These are phyloP conservation scores for Xanthorhoe spadicearia DNA, from an alignment of 2,888 invertebrate species.

Conservation along the genomic window DNA sequence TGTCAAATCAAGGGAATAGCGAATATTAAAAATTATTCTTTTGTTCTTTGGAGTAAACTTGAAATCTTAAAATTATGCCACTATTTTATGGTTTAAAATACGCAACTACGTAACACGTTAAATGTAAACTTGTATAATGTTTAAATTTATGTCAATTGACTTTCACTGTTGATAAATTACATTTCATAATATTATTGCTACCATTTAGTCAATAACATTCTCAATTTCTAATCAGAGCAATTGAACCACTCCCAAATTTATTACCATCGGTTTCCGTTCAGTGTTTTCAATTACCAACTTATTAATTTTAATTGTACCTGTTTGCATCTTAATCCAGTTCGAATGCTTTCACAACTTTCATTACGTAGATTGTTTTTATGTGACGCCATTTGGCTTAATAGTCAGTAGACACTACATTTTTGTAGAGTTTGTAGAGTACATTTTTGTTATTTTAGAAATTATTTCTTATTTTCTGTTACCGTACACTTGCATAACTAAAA, in stretches of 20 bases:
- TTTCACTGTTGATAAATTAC: slow-evolving; percentile 34
- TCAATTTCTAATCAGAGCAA: slow-evolving; percentile 37
- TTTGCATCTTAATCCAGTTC: slow-evolving; percentile 49
- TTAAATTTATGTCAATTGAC: slow-evolving; percentile 25
- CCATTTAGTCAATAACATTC: slow-evolving; percentile 19
- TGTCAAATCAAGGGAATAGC: no score
- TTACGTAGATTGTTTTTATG: slow-evolving; percentile 13
- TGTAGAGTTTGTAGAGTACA: no score
- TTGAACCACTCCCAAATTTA: slow-evolving; percentile 44
- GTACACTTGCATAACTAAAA: no score
- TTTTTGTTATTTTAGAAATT: no score
- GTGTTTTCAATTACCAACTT: slow-evolving; percentile 45
- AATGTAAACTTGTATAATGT: background rate
- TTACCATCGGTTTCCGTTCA: slow-evolving; percentile 42
- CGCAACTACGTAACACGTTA: no score
- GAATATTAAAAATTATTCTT: no score
- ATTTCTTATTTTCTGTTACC: no score
- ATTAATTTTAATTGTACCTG: slow-evolving; percentile 50
- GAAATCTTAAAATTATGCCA: no score
- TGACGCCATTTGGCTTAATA: no score
- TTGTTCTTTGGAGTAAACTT: no score
- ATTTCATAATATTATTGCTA: slow-evolving; percentile 22
- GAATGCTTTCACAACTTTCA: slow-evolving; percentile 54
- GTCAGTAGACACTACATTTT: no score
- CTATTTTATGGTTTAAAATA: no score